Base-by-base conservation (phyloP, 2,797 vertebrate species). In the Jordanella pulchra region DNA sequence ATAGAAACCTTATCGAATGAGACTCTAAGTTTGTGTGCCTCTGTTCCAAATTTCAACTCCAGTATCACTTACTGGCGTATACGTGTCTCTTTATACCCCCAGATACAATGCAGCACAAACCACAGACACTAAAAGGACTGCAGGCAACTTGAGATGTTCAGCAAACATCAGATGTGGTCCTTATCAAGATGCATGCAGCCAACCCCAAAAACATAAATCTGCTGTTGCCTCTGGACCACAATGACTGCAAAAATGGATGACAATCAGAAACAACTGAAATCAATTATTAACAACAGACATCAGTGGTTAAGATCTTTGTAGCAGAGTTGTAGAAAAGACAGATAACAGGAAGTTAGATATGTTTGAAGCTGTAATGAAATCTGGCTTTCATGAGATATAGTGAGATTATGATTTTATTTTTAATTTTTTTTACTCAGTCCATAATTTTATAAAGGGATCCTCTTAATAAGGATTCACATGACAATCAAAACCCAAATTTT, bases 1-100 rank as follows among this genome's bases (percentile, higher is more conserved):
- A 89, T 80, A 30, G 67, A 88, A 88, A 76, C 74, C 78, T 87
- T 71, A 87, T 81, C 85, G 79, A 86, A 81, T 84, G 76, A 78
- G 65, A 61, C 61, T 75, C 77, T n/a, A 48, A 80, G 84, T 68
- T 64, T 78, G 4, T 12, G 60, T 69, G 73, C 69, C n/a, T 4
- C 58, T 25, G 71, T 66, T 89, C 78, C 64, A 67, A n/a, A 68
- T 90, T 91, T 86, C 83, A 72, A 60, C 82, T 56, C 70, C 23
- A 42, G 44, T 77, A 81, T 85, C 71, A 47, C 71, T 86, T 83
- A 76, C 76, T 50, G n/a, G 47, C 58, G 63, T 67, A 32, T 53
- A 71, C 70, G 50, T 69, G 73, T 66, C 32, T 74, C 76, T 85
- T 86, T 67, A 80, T 84, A 83, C 47, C 9, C 81, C 84, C 61